phyloP scores from a whole-genome alignment of 1,140 invertebrate genomes.

The Apis dorsata region DNA sequence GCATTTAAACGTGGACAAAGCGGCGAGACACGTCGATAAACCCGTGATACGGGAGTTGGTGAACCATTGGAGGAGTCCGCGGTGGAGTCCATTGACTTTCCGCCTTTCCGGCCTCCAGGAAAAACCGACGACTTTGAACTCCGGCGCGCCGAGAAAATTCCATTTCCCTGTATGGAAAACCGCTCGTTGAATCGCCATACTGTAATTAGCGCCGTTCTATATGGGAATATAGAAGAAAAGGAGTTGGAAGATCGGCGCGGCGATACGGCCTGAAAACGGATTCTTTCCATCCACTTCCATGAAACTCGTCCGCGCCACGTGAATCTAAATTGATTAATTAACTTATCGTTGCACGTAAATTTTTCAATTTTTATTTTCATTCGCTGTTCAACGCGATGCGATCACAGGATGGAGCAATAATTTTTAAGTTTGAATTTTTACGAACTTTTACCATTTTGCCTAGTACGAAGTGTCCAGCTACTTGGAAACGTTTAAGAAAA shows the following conservation, averaged over 20 bases:
- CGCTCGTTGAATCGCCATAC: slow-evolving; percentile 48
- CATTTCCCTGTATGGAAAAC: slow-evolving; percentile 58
- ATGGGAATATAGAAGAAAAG: slow-evolving; percentile 43
- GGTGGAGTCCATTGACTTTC: slow-evolving; percentile 40
- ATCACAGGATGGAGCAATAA: too few relatives aligned
- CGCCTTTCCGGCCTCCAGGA: slow-evolving; percentile 56
- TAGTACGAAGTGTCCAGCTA: too few relatives aligned
- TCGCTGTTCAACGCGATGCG: too few relatives aligned
- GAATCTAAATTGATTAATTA: background rate
- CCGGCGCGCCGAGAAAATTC: slow-evolving; percentile 56
- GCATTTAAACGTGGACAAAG: background rate
- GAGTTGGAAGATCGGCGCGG: slow-evolving; percentile 5
- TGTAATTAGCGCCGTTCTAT: slow-evolving; percentile 55
- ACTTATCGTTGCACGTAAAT: too few relatives aligned
- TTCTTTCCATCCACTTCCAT: background rate
- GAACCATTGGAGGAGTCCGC: slow-evolving; percentile 13
- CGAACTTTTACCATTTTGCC: too few relatives aligned
- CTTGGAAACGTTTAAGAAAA: too few relatives aligned
- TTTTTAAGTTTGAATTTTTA: too few relatives aligned
- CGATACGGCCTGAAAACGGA: background rate
- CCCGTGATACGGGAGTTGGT: background rate
- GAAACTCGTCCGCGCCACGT: background rate
- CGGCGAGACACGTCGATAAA: background rate
- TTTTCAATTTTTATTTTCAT: background rate
- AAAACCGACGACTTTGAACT: slow-evolving; percentile 58